phyloP scores from a whole-genome alignment of 1,140 invertebrate species.

The Trichoplusia ni region DNA sequence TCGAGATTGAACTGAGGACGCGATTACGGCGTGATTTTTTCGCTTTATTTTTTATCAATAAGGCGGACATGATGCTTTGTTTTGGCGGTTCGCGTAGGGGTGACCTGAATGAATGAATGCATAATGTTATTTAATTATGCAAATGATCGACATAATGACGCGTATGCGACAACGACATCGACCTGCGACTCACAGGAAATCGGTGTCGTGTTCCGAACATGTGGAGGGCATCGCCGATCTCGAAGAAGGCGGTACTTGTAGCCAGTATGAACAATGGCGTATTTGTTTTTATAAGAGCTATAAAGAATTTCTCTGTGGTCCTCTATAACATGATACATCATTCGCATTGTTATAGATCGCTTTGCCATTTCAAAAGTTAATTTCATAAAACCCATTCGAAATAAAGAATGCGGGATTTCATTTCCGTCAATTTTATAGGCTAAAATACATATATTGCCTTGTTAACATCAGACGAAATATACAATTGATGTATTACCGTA shows the following conservation, averaged over 20 bases:
- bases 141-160: conserved; percentile 64
- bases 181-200: conserved; percentile 63
- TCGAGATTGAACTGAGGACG: conserved; percentile 55
- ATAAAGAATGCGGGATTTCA: too few species aligned
- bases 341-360: background rate
- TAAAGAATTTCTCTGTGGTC: conserved; percentile 23
- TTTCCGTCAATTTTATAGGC: too few species aligned
- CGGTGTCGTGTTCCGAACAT: conserved; percentile 62
- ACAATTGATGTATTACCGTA: too few species aligned
- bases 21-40: conserved; percentile 46
- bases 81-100: conserved; percentile 43
- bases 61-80: conserved; percentile 34
- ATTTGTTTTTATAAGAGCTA: conserved; percentile 38
- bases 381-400: too few species aligned
- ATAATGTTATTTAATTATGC: conserved; percentile 74
- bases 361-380: background rate
- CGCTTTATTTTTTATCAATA: conserved; percentile 29
- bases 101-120: conserved; percentile 60
- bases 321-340: conserved; percentile 4
- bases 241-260: conserved; percentile 38
- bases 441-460: too few species aligned
- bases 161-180: conserved; percentile 49
- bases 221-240: conserved; percentile 47
- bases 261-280: conserved; percentile 37
- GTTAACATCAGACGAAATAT: too few species aligned